Evolutionary conservation across 2,113 vertebrate genomes (phyloP), one percentile per base, ranked within the genome.

Genomic region (Poeciliopsis occidentalis): DNA sequence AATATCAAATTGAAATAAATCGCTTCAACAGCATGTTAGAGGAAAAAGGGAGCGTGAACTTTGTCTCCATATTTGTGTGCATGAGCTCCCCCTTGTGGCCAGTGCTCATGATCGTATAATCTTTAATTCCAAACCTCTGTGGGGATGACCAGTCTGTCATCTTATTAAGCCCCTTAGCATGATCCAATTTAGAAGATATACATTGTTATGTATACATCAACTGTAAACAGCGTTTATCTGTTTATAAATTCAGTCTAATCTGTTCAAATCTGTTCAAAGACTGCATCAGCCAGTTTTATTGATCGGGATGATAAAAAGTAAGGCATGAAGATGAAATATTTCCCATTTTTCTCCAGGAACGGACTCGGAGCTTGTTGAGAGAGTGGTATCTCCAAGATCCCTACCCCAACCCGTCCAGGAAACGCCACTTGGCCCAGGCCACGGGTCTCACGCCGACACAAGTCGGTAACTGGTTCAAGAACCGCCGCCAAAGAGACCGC

Each of bases 381-480:
- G 95, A 95, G 87, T 95, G 95, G 95, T 95, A 95, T 79, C 93
- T 95, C 27, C 95, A 95, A 62, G 95, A 95, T 64, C 95, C 95
- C 0, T 95, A 95, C 80, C 95, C 95, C 2, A 95, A 95, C 90
- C 95, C 95, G 1, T 95, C 95, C 78, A 88, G 94, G 61, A 95
- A 95, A 67, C 89, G 94, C 0, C 94, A 95, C 75, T 70, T 95
- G 83, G 95, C 95, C 64, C 95, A 95, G 90, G 95, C 94, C 62
- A 95, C 95, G 0, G 95, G 95, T 0, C 95, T 95, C 81, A 95
- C 95, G 0, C 94, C 95, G 31, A 95, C 93, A 0, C 95, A 95
- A 88, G 95, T 95, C 6, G 95, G 95, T 26, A 95, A 95, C 93
- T 95, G 95, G 95, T 95, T 95, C 89, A 95, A 95, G 79, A 95